Base-by-base conservation (phyloP, 2,113 vertebrate species). In the Melanerpes formicivorus region DNA sequence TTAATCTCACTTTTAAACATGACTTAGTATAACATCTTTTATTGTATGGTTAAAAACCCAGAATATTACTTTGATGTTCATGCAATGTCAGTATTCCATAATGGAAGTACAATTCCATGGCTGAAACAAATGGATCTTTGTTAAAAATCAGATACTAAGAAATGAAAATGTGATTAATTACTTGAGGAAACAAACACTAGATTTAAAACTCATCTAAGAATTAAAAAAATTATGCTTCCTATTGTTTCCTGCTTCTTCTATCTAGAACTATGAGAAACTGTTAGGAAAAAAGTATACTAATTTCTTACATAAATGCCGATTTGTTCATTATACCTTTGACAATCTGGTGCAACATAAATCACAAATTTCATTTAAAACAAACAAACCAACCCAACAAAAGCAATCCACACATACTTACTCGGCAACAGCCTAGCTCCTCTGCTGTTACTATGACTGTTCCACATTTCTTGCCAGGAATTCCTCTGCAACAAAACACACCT, bases 401-500 rank as follows among this genome's bases (percentile, higher is more conserved):
- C 50, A 52, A 52, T 52, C 11, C 22, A 52, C 50, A 52, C 50
- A 25, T 12, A 97, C 98, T 99, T 97, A 99, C 99, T 96, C 99
- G 98, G 97, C 99, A 99, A 93, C 99, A 99, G 91, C 98, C 98
- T 46, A 99, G 97, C 78, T 99, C 99, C 94, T 99, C 99, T 13
- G 98, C 99, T 93, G 98, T 99, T 83, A 99, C 98, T 70, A 99
- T 99, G 89, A 99, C 98, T 5, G 97, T 99, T 80, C 99, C 99
- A 83, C 99, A 99, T 88, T 99, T 99, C 97, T 98, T 99, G 60
- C 99, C 98, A 63, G 98, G 98, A 95, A 99, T 99, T 91, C 99
- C 99, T 79, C 99, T 99, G 96, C n/a, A 88, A 90, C 85, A 86
- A 93, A 97, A n/a, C 81, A 93, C 46, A 92, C 6, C 16, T 80